Evolutionary conservation across 2,888 invertebrate species (phyloP).

Genomic region (Diplazon laetatorius): DNA sequence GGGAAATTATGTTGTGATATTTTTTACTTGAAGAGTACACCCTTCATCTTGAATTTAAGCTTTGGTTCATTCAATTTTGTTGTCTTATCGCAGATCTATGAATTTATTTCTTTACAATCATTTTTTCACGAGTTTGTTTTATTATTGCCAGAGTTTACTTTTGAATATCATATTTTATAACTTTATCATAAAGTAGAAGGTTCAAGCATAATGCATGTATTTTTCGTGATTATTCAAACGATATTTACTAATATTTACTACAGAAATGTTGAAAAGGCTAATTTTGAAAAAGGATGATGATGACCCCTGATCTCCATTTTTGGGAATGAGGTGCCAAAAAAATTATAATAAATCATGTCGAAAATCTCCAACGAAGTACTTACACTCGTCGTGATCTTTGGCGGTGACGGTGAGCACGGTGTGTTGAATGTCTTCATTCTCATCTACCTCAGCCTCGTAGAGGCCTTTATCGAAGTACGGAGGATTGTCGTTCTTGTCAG

Average conservation of each 20-base stretch:
- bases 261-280: neutral
- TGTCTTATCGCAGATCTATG: too few species aligned
- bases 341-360: too few species aligned
- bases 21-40: too few species aligned
- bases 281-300: conserved; percentile 3
- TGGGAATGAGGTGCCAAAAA: neutral
- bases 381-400: conserved; percentile 99
- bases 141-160: too few species aligned
- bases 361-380: conserved; percentile 85
- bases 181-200: too few species aligned
- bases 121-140: too few species aligned
- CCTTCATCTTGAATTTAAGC: too few species aligned
- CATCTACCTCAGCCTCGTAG: conserved; percentile 98
- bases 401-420: conserved; percentile 99
- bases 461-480: conserved; percentile 98
- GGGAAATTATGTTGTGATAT: too few species aligned
- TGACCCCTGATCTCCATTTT: neutral
- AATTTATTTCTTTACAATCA: too few species aligned
- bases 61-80: too few species aligned
- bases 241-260: neutral
- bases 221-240: neutral
- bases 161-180: too few species aligned
- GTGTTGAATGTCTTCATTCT: conserved; percentile 98
- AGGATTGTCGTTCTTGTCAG: conserved; percentile 99
- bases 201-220: too few species aligned